phyloP scores from a whole-genome alignment of 2,888 invertebrate genomes.

The Margaritifera margaritifera region DNA sequence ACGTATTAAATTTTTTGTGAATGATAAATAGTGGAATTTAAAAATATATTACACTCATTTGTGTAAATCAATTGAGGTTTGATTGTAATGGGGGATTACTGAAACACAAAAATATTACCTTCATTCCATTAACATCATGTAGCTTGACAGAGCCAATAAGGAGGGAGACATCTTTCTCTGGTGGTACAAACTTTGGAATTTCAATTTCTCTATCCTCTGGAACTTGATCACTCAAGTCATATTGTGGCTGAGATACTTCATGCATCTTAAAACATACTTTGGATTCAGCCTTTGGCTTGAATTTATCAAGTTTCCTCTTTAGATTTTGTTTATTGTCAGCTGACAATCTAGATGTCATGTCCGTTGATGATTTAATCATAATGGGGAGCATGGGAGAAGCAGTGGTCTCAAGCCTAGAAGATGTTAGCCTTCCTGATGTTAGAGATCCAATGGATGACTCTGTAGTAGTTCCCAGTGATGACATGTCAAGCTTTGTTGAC shows the following conservation, averaged over 20 bases:
- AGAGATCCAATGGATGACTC: background rate
- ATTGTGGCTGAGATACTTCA: constrained; percentile 40
- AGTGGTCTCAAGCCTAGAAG: background rate
- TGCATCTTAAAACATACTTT: constrained; percentile 25
- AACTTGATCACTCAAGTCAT: constrained; percentile 38
- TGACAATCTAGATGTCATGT: background rate
- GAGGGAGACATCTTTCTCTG: constrained; percentile 45
- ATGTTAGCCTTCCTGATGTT: background rate
- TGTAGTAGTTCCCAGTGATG: background rate
- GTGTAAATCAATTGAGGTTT: background rate
- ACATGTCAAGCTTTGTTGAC: background rate
- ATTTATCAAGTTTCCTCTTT: background rate
- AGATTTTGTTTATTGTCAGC: background rate
- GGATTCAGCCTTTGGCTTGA: constrained; percentile 20
- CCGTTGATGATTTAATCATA: background rate
- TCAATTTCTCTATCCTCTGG: constrained; percentile 32
- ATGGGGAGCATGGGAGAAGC: no score
- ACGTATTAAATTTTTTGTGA: no score
- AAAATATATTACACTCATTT: constrained; percentile 1
- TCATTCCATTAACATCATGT: constrained; percentile 55
- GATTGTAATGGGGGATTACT: background rate
- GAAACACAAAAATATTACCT: constrained; percentile 40
- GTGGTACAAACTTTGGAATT: constrained; percentile 50
- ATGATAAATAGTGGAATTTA: background rate
- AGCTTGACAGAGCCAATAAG: constrained; percentile 33